phyloP scores from a whole-genome alignment of 2,113 vertebrate species.

The Crotalus horridus region DNA sequence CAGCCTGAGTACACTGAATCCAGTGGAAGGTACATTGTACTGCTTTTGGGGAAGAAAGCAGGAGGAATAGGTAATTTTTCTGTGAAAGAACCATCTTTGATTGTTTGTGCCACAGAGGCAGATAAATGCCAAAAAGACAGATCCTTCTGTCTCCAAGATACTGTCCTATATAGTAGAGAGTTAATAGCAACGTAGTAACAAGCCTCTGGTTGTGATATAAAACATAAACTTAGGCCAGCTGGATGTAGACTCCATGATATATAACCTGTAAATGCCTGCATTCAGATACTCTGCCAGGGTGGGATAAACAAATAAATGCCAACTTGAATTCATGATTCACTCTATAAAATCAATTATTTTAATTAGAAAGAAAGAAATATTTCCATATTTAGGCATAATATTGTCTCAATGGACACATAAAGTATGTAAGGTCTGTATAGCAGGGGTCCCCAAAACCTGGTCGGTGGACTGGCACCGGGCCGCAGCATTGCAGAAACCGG shows the following conservation, averaged over 20 bases:
- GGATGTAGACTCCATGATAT: conserved; percentile 62
- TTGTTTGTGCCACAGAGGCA: conserved; percentile 73
- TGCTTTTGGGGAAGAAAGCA: conserved; percentile 62
- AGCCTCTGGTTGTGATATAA: conserved; percentile 73
- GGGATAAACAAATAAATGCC: conserved; percentile 42
- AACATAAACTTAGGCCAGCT: conserved; percentile 74
- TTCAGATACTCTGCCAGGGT: conserved; percentile 20
- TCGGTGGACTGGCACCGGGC: neutral
- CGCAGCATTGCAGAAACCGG: too few species aligned
- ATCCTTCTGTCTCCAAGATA: conserved; percentile 72
- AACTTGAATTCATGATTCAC: neutral
- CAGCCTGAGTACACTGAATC: conserved; percentile 22
- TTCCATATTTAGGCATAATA: neutral
- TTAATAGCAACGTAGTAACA: conserved; percentile 76
- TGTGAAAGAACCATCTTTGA: conserved; percentile 72
- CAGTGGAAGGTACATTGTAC: conserved; percentile 52
- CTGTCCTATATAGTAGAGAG: conserved; percentile 71
- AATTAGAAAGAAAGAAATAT: neutral
- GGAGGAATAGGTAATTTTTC: conserved; percentile 67
- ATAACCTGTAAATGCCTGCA: conserved; percentile 58
- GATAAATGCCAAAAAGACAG: conserved; percentile 76
- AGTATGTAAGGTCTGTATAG: neutral
- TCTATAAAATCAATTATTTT: neutral
- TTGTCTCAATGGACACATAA: neutral
- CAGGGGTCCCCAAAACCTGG: neutral